A percentile compares a stretch with the other conserved stretches of the same genome.
Conservation (phyloP, 2,888 invertebrate genomes). For the Brenthis hecate region DNA sequence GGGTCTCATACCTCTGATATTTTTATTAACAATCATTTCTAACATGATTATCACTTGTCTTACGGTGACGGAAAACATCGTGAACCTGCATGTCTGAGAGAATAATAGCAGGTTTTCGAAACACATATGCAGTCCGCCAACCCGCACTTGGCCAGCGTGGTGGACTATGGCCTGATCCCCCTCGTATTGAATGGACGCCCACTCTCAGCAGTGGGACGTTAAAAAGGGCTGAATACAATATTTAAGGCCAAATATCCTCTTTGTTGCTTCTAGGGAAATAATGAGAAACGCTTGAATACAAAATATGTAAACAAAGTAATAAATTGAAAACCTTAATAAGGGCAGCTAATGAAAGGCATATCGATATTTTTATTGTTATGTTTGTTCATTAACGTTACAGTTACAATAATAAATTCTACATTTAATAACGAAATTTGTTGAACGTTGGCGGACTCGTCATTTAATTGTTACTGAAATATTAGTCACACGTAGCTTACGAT, state of each 20-base stretch:
- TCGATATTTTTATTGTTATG: conserved; percentile 13
- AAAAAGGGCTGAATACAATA: no score
- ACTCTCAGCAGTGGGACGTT: no score
- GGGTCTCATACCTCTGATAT: no score
- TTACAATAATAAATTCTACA: conserved; percentile 4
- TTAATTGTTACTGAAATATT: conserved; percentile 12
- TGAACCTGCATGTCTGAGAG: no score
- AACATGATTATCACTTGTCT: no score
- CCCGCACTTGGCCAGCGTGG: no score
- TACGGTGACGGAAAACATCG: no score
- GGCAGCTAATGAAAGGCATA: conserved; percentile 19
- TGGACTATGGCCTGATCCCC: no score
- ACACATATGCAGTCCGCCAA: no score
- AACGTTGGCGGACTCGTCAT: conserved; percentile 18
- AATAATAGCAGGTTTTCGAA: no score
- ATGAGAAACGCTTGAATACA: conserved; percentile 6
- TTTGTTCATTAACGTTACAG: neutral
- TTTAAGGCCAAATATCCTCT: neutral
- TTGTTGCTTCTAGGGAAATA: neutral
- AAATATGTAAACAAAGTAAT: conserved; percentile 27
- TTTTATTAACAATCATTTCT: no score
- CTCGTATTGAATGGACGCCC: no score
- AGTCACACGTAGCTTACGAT: neutral
- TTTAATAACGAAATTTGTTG: neutral
- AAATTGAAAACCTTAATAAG: conserved; percentile 23